Base-by-base conservation (phyloP, 2,113 vertebrate genomes). In the Pachypanchax playfairii region DNA sequence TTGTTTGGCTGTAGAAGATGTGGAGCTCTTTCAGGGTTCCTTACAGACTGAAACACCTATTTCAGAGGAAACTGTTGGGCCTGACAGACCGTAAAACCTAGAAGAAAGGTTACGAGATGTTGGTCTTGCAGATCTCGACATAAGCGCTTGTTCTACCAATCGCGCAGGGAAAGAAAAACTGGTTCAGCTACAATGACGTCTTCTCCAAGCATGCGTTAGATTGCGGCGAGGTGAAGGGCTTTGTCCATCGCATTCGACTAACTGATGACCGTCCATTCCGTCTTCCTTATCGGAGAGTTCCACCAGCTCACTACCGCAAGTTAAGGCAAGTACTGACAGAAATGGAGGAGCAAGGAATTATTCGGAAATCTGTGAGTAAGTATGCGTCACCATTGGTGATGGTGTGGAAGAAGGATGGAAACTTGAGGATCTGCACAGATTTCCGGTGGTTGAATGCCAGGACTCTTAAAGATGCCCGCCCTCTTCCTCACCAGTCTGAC, bases 91-190 rank as follows among this genome's bases (percentile, higher is more conserved):
- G 5, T 22, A 20, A 46, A 24, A 15, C 1, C 55, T 33, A 14
- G 25, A 49, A 20, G 14, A 39, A 12, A 10, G 5, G 4, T 10
- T 57, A 4, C 5, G 28, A 9, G 7, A 67, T 0, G 38, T 44
- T 13, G 53, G 64, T 0, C 48, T 83, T 0, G 2, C 1, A 3
- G 60, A 70, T 3, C 4, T 79, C 17, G 24, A 83, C 3, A 48
- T 78, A 20, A 41, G 44, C 1, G 1, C 1, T 0, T 68, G 67
- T 1, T 46, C 63, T 0, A 6, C 25, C 2, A 1, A 5, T 4
- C 8, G 1, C 0, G 8, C 1, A 2, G 35, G 31, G 0, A 77
- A 66, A 11, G 3, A 7, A 1, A 47, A 64, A 12, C 1, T 73
- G 0, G 47, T 59, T 1, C 3, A 64, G 1, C 4, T 76, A 61